Conservation (phyloP, 2,797 vertebrate genomes). For the Benthosema pterotum region DNA sequence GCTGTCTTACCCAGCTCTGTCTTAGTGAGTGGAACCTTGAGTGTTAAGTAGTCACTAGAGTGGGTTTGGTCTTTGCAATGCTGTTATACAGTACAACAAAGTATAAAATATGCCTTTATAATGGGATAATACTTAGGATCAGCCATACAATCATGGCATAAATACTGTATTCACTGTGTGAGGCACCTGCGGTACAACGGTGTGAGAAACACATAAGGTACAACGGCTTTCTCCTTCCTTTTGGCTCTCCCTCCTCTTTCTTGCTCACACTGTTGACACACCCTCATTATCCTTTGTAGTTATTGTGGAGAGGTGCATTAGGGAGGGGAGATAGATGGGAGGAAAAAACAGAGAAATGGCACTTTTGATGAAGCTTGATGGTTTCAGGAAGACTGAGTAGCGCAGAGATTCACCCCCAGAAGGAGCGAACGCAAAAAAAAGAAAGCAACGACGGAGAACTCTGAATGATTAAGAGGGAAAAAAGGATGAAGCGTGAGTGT, state of each 20-base stretch:
- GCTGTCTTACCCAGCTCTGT: too few species aligned
- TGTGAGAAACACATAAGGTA: too few species aligned
- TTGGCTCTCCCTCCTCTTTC: background rate
- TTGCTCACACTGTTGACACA: constrained; percentile 17
- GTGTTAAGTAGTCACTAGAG: too few species aligned
- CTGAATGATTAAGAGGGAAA: constrained; percentile 3
- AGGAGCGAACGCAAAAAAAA: constrained; percentile 18
- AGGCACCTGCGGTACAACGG: too few species aligned
- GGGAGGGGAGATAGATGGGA: background rate
- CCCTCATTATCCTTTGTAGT: background rate
- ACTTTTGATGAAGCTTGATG: constrained; percentile 5
- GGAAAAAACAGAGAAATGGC: constrained; percentile 1
- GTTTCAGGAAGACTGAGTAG: constrained; percentile 20
- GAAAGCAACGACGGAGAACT: constrained; percentile 29
- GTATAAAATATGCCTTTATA: too few species aligned
- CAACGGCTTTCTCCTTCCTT: background rate
- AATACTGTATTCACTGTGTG: too few species aligned
- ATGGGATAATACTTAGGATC: too few species aligned
- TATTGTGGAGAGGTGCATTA: background rate
- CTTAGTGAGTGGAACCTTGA: too few species aligned
- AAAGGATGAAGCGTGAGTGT: constrained; percentile 25
- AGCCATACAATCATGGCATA: too few species aligned
- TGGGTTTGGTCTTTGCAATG: too few species aligned
- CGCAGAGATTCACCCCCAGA: constrained; percentile 19
- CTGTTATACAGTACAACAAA: too few species aligned